Percentiles rank a stretch among this genome's conserved stretches.
Evolutionary conservation across 2,113 vertebrate species (phyloP).

Genomic region (Muntiacus reevesi): DNA sequence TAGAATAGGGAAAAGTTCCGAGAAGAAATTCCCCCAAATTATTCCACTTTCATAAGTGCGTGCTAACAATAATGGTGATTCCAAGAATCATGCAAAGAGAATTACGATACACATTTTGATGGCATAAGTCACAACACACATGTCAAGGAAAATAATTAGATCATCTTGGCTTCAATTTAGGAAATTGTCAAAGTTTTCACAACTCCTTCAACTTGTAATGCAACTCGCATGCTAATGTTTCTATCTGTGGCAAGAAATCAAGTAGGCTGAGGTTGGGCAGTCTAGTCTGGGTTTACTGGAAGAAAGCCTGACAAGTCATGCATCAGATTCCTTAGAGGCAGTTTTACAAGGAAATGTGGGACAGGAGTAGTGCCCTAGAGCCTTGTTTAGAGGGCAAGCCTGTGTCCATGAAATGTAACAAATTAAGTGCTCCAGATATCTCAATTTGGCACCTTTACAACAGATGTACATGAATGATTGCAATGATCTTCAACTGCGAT

Average conservation of each 20-base stretch:
- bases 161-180: conserved; percentile 17
- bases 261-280: neutral
- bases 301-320: neutral
- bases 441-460: neutral
- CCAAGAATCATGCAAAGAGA: neutral
- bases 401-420: neutral
- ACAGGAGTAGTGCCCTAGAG: neutral
- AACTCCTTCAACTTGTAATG: neutral
- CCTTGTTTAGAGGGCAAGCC: neutral
- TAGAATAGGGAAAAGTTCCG: neutral
- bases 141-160: conserved; percentile 21
- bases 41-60: neutral
- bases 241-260: neutral
- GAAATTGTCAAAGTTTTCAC: neutral
- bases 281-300: neutral
- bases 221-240: neutral
- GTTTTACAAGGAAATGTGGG: neutral
- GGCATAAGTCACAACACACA: neutral
- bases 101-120: conserved; percentile 28
- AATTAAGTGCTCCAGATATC: neutral
- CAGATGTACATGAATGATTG: neutral
- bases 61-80: neutral
- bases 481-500: neutral
- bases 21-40: neutral
- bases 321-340: neutral